Conservation (phyloP, 1,140 invertebrate species). For the Drosophila fuyamai region DNA sequence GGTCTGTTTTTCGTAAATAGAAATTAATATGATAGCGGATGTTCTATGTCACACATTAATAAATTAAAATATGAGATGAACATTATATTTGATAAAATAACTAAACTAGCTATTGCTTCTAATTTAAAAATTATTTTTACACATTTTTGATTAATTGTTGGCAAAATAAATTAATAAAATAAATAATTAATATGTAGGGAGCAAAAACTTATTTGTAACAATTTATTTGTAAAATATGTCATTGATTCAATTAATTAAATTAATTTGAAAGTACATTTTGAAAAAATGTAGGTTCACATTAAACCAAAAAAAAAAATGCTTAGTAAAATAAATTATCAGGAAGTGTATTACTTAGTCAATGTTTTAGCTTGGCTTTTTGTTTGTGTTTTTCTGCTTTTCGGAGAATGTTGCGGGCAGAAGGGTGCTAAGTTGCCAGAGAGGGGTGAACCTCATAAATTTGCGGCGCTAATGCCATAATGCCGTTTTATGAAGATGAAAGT, state of each 20-base stretch:
- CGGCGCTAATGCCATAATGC: slow-evolving; percentile 79
- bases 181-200: no score
- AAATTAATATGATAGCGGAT: neutral
- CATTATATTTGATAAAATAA: no score
- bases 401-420: slow-evolving; percentile 3
- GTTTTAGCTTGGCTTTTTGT: neutral
- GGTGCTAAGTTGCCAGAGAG: slow-evolving; percentile 19
- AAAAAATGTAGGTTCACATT: no score
- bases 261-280: no score
- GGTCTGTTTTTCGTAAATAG: neutral
- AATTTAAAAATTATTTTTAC: no score
- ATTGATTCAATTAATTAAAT: no score
- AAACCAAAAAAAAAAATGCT: no score
- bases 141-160: neutral
- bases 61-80: no score
- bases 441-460: slow-evolving; percentile 71
- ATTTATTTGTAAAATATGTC: no score
- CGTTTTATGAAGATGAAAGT: slow-evolving; percentile 83
- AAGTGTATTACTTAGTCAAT: slow-evolving; percentile 13
- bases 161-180: neutral
- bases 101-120: no score
- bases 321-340: neutral
- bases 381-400: slow-evolving; percentile 20
- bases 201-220: no score
- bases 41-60: no score